Evolutionary conservation across 2,113 vertebrate genomes (phyloP).

Genomic region (Sorex fumeus): DNA sequence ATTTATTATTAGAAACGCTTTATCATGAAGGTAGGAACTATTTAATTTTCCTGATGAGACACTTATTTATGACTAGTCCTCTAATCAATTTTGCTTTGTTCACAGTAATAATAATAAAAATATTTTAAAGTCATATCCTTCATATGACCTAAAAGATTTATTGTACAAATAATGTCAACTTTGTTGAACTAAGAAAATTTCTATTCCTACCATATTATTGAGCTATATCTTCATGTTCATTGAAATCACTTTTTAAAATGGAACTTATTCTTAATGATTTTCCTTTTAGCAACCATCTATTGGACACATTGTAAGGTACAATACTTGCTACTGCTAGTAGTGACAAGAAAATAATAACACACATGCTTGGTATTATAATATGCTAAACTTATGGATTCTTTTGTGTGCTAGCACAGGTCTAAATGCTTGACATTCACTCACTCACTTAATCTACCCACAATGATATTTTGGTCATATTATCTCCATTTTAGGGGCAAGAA

Average conservation of each 20-base stretch:
- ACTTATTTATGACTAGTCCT: slow-evolving; percentile 70
- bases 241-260: neutral
- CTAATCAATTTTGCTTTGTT: slow-evolving; percentile 38
- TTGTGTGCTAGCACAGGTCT: neutral
- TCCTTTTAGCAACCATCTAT: neutral
- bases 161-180: slow-evolving; percentile 38
- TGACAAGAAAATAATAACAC: neutral
- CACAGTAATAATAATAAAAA: neutral
- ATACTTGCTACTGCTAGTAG: neutral
- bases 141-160: slow-evolving; percentile 1
- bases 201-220: neutral
- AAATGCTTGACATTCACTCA: neutral
- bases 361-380: neutral
- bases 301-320: neutral
- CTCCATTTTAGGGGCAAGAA: neutral
- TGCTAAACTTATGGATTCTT: neutral
- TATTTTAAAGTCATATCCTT: slow-evolving; percentile 10
- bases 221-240: neutral
- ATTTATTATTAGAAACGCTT: slow-evolving; percentile 80
- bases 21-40: slow-evolving; percentile 51
- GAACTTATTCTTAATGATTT: slow-evolving; percentile 26
- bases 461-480: neutral
- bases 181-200: slow-evolving; percentile 49
- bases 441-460: slow-evolving; percentile 3
- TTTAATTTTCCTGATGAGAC: slow-evolving; percentile 77